Base-by-base conservation (phyloP, 2,888 invertebrate genomes). In the Norana najaformis region DNA sequence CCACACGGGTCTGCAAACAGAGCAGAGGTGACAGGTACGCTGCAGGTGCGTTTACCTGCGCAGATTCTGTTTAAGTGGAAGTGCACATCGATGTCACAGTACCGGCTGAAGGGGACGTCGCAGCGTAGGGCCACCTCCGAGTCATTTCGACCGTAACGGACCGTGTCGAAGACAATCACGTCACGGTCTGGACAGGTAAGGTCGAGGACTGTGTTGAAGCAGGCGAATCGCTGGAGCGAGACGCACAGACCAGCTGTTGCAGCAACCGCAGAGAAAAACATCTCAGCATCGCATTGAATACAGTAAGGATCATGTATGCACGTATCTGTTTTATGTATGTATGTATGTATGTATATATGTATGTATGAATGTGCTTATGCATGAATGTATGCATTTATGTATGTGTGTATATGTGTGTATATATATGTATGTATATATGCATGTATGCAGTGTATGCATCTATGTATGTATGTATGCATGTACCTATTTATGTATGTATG, bases 1-100 rank as follows among this genome's bases (percentile, higher is more conserved):
- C 92, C 92, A 85, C 92, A 92, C 11, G 92, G 92, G 89, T 92
- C 92, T 11, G 91, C 90, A 88, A 92, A 92, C 18, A 91, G 88
- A 8, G 90, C 90, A 14, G 92, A 91, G 36, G 90, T 91, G 20
- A 92, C 92, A 8, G 90, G 89, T 11, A 92, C 90, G 53, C 90
- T 89, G 53, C 92, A 92, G 88, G 88, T 90, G 18, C 82, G 88
- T 83, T 90, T 90, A 20, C 92, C 92, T 1, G 92, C 90, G 90
- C 92, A 92, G 34, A 88, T 88, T 38, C 91, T 41, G 89, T 92
- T 92, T 83, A 92, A 37, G 30, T 89, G 90, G 89, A 91, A 91
- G 85, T 91, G 91, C 0, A 92, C 92, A 88, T 92, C 92, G 34
- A 92, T 88, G 90, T 91, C 91, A 83, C 92, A 92, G 88, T 91